These are phyloP conservation scores for Reinhardtius hippoglossoides DNA, from an alignment of 2,113 vertebrate genomes.

Conservation along the genomic window DNA sequence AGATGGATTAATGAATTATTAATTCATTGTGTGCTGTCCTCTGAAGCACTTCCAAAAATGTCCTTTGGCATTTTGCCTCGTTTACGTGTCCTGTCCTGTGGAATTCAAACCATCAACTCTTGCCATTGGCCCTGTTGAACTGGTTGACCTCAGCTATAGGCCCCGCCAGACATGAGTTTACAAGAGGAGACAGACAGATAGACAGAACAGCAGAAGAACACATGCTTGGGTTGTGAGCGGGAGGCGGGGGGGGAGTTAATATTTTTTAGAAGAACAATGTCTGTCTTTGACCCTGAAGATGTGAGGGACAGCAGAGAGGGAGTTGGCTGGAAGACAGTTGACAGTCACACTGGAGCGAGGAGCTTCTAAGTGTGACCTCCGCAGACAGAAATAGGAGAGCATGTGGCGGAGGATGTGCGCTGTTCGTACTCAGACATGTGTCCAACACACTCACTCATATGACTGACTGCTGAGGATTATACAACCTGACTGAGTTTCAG, in stretches of 20 bases:
- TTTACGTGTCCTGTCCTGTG: constrained; percentile 1
- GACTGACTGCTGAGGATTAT: constrained; percentile 48
- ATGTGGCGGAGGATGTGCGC: constrained; percentile 33
- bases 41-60: neutral
- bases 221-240: constrained; percentile 16
- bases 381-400: constrained; percentile 51
- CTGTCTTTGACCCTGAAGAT: constrained; percentile 54
- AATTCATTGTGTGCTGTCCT: neutral
- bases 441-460: constrained; percentile 37
- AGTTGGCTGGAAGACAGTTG: constrained; percentile 24
- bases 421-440: constrained; percentile 6
- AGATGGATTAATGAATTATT: neutral
- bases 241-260: constrained; percentile 33
- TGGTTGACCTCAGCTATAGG: neutral
- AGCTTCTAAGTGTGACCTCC: constrained; percentile 43
- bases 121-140: neutral
- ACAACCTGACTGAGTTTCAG: constrained; percentile 13
- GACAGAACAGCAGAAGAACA: constrained; percentile 18
- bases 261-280: constrained; percentile 59
- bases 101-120: constrained; percentile 20
- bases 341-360: constrained; percentile 43
- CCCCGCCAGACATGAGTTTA: constrained; percentile 20
- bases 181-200: constrained; percentile 15
- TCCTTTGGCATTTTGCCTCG: neutral
- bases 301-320: constrained; percentile 28